Evolutionary conservation across 2,797 vertebrate genomes (phyloP), one percentile per base, ranked within the genome.

Genomic region (Heterohyrax brucei): DNA sequence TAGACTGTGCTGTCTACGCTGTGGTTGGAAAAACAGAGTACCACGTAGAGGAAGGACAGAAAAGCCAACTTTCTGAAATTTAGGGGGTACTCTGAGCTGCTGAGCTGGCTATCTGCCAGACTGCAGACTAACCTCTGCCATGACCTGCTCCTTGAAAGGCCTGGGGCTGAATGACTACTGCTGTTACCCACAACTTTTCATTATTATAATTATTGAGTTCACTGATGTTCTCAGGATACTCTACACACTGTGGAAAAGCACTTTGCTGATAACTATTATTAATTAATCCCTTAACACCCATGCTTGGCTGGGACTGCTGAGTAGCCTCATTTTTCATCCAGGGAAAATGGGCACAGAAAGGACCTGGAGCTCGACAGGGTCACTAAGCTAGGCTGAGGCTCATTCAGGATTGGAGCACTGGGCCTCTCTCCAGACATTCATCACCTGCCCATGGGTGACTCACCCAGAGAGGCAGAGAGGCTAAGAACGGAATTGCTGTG

Each of bases 201-300:
- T 94, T 89, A 95, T n/a, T 87, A 13, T 93, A 92, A 94, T 96
- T 88, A 93, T 75, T 19, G 39, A 95, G 83, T 28, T 81, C 61
- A 44, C 0, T 46, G 21, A 10, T 87, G 56, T 87, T 86, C 82
- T 73, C 84, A 61, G 62, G 19, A 21, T 68, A 88, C 48, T 79
- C 64, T 77, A 9, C 18, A 33, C 24, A 30, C 3, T 7, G 68
- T 46, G 10, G 50, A 18, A 90, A 97, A 94, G 88, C 87, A 85
- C 93, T 93, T 95, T 86, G 28, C 48, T 72, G 46, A 59, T 66
- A 24, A 82, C 24, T 92, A 56, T 30, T 76, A 88, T 77, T 93
- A 90, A 92, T 89, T 86, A 95, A 94, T 80, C 86, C 64, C 72
- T 87, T 26, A 80, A 64, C 76, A 86, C 61, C 64, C 28, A 21